A percentile compares a stretch with the other conserved stretches of the same genome.
These are phyloP conservation scores for Macrostomum cliftonense DNA, from an alignment of 2,888 invertebrate species.

Conservation along the genomic window DNA sequence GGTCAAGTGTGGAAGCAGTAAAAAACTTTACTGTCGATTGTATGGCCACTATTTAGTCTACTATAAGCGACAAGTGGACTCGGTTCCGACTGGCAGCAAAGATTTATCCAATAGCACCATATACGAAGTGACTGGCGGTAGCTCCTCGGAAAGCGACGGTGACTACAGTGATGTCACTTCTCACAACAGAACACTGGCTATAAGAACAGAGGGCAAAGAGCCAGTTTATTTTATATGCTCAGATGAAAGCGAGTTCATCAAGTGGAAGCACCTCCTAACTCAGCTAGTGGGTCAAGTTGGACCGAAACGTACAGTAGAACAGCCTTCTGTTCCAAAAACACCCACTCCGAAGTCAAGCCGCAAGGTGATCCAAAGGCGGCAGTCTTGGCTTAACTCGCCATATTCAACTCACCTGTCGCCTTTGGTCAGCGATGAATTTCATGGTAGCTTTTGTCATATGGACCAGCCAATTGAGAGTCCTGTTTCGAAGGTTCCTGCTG, in stretches of 20 bases:
- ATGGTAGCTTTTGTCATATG: too few species aligned
- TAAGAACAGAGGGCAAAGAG: conserved; percentile 4
- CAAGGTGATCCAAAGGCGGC: too few species aligned
- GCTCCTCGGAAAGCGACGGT: background rate
- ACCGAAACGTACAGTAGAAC: too few species aligned
- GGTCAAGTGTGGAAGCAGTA: conserved; percentile 9
- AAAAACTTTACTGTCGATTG: conserved; percentile 9
- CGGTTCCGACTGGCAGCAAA: conserved; percentile 6
- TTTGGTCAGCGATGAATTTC: too few species aligned
- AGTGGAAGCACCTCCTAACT: conserved; percentile 2
- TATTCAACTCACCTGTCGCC: too few species aligned
- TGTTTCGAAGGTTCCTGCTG: too few species aligned
- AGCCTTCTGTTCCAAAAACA: too few species aligned
- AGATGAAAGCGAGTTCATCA: conserved; percentile 6
- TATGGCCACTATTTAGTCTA: conserved; percentile 8
- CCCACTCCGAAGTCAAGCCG: too few species aligned
- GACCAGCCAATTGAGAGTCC: too few species aligned
- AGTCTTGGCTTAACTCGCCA: too few species aligned
- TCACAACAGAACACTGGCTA: conserved; percentile 2
- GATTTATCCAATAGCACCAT: background rate
- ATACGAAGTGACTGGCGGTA: background rate
- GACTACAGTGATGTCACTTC: background rate
- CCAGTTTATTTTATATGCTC: conserved; percentile 6
- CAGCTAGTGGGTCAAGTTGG: too few species aligned
- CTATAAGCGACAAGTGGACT: conserved; percentile 4